These are phyloP conservation scores for Thymallus thymallus DNA, from an alignment of 2,113 vertebrate species.

Conservation along the genomic window DNA sequence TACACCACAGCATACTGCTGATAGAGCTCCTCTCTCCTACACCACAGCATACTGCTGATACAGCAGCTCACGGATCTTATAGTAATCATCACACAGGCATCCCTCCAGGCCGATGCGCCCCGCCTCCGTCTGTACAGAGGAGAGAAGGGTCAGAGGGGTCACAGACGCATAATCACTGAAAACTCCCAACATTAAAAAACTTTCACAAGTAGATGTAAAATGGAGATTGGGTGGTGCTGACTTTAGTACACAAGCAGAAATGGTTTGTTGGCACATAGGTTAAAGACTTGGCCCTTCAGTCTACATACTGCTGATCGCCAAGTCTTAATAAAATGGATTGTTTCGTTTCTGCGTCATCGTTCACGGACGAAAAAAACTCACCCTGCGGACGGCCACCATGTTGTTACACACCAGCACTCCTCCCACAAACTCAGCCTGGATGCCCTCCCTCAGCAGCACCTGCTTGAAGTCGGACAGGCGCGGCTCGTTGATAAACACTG, in stretches of 20 bases:
- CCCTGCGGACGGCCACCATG: constrained; percentile 95
- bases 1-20: not conserved
- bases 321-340: too few species aligned
- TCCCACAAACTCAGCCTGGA: constrained; percentile 97
- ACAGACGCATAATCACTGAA: too few species aligned
- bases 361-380: constrained; percentile 62
- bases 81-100: constrained; percentile 97
- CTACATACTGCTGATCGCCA: too few species aligned
- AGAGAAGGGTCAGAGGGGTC: too few species aligned
- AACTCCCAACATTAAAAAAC: too few species aligned
- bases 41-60: constrained; percentile 98
- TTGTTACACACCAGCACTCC: constrained; percentile 98
- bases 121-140: constrained; percentile 88
- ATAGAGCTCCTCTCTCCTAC: constrained; percentile 58
- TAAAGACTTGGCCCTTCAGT: too few species aligned
- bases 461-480: constrained; percentile 98
- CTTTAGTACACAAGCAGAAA: too few species aligned
- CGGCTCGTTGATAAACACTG: constrained; percentile 98
- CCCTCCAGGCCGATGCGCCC: constrained; percentile 97
- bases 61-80: constrained; percentile 96
- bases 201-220: too few species aligned
- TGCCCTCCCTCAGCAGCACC: constrained; percentile 92
- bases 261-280: too few species aligned
- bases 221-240: too few species aligned
- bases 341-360: too few species aligned